Percentiles rank a stretch among this genome's conserved stretches.
phyloP scores from a whole-genome alignment of 2,797 vertebrate genomes.

The Aphelocoma californica region DNA sequence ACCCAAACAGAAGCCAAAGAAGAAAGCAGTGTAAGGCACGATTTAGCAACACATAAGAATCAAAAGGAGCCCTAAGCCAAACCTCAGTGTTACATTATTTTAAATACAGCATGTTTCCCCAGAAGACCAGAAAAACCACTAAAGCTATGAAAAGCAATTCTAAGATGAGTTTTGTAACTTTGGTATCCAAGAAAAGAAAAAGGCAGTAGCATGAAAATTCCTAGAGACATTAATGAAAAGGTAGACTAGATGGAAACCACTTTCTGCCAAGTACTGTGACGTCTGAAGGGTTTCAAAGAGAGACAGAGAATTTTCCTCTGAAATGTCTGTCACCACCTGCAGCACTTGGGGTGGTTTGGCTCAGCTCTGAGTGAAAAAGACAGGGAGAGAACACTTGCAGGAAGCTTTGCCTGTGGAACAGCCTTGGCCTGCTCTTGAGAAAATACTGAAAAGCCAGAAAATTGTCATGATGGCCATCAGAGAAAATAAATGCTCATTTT shows the following conservation, averaged over 20 bases:
- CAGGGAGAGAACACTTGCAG: neutral
- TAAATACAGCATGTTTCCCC: slow-evolving; percentile 11
- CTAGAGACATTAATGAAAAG: slow-evolving; percentile 38
- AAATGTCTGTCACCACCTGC: slow-evolving; percentile 56
- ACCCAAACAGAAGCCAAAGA: neutral
- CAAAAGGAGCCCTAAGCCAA: slow-evolving; percentile 31
- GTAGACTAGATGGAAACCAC: slow-evolving; percentile 23
- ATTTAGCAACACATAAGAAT: slow-evolving; percentile 5
- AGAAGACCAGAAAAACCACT: neutral
- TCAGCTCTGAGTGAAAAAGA: neutral
- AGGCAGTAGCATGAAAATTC: neutral
- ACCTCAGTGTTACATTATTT: slow-evolving; percentile 40
- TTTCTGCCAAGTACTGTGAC: neutral
- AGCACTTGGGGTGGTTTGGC: slow-evolving; percentile 20
- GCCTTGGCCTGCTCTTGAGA: neutral
- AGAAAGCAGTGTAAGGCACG: neutral
- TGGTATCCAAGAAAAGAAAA: slow-evolving; percentile 39
- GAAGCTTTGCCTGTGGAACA: neutral
- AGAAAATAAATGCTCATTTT: neutral
- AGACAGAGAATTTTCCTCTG: slow-evolving; percentile 30
- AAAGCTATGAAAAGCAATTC: slow-evolving; percentile 2
- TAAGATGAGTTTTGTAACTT: neutral
- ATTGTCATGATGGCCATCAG: neutral
- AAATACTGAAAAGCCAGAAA: slow-evolving; percentile 41
- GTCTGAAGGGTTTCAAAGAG: neutral